Evolutionary conservation across 2,797 vertebrate species (phyloP), one percentile per base, ranked within the genome.

Genomic region (Pangasius mekongensis): DNA sequence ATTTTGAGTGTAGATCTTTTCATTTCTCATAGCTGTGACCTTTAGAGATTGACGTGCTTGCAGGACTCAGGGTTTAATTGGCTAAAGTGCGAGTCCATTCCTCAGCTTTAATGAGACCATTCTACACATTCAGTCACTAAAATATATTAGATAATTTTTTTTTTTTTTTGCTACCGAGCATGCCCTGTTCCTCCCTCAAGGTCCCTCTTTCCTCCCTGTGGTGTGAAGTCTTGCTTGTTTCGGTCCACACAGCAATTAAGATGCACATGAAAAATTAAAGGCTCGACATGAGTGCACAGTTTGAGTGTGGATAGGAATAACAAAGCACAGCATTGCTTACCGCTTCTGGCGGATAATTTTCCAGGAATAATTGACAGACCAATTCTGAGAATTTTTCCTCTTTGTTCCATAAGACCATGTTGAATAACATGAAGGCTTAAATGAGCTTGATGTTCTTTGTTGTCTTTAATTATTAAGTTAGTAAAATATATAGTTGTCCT

Each of bases 181-280:
- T 22, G 66, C 60, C 43, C n/a, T 20, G 78, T 76, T 86, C 47
- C 43, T 86, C 78, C 30, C 77, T 73, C 62, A 76, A 62, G 71
- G 76, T 86, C 82, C 82, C 18, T 76, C 39, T 64, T 86, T 60
- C 16, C 5, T 1, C 91, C 84, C 86, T 54, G 76, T 60, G 49
- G 36, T 36, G 87, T 86, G 91, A 91, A 80, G 90, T 91, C 88
- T 81, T 91, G 88, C 87, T 87, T 89, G 91, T 92, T 91, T 88
- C 89, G 76, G 83, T 92, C 90, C 89, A 93, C 89, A 92, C 88
- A 88, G 92, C 92, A 94, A 93, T 94, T 94, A 93, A 88, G 80
- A 90, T 87, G 88, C 87, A 54, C 89, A 88, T 93, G 91, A 92
- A 89, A 93, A 91, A 92, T 93, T 20, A 90, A 93, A 88, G 86